Evolutionary conservation across 1,140 invertebrate genomes (phyloP).

Genomic region (Leptonema lineaticorne): DNA sequence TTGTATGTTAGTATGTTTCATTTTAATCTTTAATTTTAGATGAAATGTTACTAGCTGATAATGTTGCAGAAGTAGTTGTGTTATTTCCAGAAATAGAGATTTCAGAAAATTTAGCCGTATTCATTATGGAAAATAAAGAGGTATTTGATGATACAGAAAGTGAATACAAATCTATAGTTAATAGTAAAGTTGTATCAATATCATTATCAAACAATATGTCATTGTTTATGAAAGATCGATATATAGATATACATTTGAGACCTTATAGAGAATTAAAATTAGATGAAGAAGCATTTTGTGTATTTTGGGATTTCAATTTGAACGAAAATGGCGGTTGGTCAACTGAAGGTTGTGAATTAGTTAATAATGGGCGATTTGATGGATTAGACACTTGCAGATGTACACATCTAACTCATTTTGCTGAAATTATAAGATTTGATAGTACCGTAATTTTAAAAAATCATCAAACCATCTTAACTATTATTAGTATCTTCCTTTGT

Average conservation of each 20-base stretch:
- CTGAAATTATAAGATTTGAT: slow-evolving; percentile 48
- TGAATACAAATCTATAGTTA: no score
- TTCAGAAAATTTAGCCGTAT: no score
- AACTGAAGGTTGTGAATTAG: slow-evolving; percentile 46
- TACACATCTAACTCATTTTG: slow-evolving; percentile 54
- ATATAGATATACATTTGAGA: not conserved
- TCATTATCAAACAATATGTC: not conserved
- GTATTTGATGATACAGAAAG: no score
- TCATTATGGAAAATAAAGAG: no score
- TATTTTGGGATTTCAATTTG: slow-evolving; percentile 52
- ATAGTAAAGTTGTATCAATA: not conserved
- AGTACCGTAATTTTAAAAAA: slow-evolving; percentile 43
- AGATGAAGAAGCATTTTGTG: slow-evolving; percentile 35
- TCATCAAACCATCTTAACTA: slow-evolving; percentile 46
- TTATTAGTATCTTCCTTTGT: slow-evolving; percentile 51
- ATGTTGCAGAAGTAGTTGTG: no score
- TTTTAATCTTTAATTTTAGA: no score
- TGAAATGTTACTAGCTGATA: no score
- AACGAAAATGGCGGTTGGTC: slow-evolving; percentile 46
- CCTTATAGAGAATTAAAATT: not conserved
- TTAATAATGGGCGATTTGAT: slow-evolving; percentile 20
- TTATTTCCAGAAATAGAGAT: no score
- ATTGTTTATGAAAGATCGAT: not conserved
- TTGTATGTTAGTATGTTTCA: no score
- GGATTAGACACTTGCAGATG: slow-evolving; percentile 52